Evolutionary conservation across 2,888 invertebrate genomes (phyloP).

Genomic region (Trichogramma evanescens): DNA sequence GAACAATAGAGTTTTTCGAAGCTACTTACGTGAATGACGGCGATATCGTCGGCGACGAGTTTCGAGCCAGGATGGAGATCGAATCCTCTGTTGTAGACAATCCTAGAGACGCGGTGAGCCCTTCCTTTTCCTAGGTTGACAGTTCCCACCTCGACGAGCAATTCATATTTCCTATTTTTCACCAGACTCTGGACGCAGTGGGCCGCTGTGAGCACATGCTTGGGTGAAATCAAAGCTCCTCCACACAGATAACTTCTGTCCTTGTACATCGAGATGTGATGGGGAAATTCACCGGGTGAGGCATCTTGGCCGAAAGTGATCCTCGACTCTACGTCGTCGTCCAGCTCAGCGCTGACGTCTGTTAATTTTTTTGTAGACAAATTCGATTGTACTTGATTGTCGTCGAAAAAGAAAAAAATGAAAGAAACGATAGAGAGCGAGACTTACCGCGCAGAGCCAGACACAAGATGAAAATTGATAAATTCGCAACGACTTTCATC

Average conservation of each 20-base stretch:
- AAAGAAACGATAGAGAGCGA: too few species aligned
- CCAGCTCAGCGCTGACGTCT: too few species aligned
- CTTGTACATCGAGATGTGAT: background rate
- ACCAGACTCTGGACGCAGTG: background rate
- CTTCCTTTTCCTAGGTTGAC: background rate
- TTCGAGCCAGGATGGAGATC: background rate
- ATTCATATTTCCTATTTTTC: background rate
- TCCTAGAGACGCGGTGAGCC: background rate
- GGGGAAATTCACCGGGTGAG: background rate
- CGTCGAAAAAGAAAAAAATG: too few species aligned
- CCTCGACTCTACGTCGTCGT: too few species aligned
- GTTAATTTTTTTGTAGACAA: too few species aligned
- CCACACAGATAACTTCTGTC: background rate
- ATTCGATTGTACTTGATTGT: too few species aligned
- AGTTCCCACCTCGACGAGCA: slow-evolving; percentile 3
- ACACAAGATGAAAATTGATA: too few species aligned
- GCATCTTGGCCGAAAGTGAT: background rate
- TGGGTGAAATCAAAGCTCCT: background rate
- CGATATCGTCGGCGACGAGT: too few species aligned
- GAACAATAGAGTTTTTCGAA: too few species aligned
- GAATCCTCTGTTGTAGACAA: background rate
- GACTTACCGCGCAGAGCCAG: too few species aligned
- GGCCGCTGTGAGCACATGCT: slow-evolving; percentile 3
- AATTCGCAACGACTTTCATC: too few species aligned
- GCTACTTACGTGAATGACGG: too few species aligned